Conservation (phyloP, 2,113 vertebrate species). For the Fukomys damarensis region DNA sequence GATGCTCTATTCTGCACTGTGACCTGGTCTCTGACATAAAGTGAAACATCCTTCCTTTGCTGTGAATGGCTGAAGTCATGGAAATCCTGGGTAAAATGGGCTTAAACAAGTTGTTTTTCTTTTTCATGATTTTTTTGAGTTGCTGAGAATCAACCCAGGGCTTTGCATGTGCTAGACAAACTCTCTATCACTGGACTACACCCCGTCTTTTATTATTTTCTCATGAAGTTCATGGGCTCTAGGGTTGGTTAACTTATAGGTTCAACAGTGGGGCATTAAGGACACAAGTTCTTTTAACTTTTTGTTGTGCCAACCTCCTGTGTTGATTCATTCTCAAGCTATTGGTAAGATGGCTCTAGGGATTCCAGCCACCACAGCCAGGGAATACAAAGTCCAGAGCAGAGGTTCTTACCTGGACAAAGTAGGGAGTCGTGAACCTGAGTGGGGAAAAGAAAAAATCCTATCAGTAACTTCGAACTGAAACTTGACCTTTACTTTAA, state of each 20-base stretch:
- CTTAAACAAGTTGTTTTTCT: neutral
- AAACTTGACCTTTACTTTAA: neutral
- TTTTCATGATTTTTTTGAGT: neutral
- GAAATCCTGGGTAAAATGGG: conserved; percentile 16
- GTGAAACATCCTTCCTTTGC: neutral
- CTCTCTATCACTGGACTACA: too few species aligned
- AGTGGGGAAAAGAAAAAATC: conserved; percentile 24
- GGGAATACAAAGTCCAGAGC: neutral
- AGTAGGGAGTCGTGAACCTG: neutral
- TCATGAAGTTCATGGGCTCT: neutral
- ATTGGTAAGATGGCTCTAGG: neutral
- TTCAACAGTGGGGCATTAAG: neutral
- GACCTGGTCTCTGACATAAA: conserved; percentile 13
- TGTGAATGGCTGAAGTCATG: conserved; percentile 41
- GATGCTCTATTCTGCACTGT: neutral
- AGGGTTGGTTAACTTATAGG: neutral
- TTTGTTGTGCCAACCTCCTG: neutral
- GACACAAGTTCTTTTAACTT: neutral
- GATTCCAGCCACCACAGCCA: neutral
- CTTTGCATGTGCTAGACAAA: neutral
- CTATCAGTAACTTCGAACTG: neutral
- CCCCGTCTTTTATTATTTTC: neutral
- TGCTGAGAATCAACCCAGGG: neutral
- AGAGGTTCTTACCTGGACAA: neutral
- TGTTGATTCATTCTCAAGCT: neutral